Conservation (phyloP, 2,113 vertebrate species). For the Macaca nemestrina region DNA sequence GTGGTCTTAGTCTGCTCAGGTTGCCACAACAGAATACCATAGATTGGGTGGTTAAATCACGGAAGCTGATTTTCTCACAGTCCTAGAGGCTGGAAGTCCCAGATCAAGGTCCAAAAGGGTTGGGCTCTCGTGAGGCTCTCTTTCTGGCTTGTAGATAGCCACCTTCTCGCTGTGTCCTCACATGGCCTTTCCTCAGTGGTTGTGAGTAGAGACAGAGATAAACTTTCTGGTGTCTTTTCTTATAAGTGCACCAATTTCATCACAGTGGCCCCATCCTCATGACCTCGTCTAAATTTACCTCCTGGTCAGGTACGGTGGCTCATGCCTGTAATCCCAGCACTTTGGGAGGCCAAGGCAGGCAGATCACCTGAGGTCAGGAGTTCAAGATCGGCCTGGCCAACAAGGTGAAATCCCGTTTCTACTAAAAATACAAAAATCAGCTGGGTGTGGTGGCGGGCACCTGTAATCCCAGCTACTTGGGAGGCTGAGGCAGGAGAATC, state of each 20-base stretch:
- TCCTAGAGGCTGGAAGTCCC: not conserved
- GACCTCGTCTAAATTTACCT: not conserved
- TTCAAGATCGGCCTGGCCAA: too few species aligned
- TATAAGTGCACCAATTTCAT: not conserved
- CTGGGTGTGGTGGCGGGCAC: too few species aligned
- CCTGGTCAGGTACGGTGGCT: not conserved
- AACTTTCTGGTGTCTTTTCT: not conserved
- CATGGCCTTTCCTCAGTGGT: not conserved
- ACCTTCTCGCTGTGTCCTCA: not conserved
- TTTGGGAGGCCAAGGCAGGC: too few species aligned
- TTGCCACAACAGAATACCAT: not conserved
- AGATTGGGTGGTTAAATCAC: not conserved
- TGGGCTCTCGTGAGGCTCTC: not conserved
- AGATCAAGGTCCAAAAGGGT: not conserved
- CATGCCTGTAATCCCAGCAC: too few species aligned
- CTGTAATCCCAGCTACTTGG: too few species aligned
- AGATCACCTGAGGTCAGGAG: too few species aligned
- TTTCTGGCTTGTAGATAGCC: not conserved
- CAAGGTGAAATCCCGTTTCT: too few species aligned
- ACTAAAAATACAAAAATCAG: too few species aligned
- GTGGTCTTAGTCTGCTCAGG: not conserved
- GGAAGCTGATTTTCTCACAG: not conserved
- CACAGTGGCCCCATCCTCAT: not conserved
- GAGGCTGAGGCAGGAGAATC: too few species aligned
- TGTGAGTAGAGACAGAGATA: not conserved